A percentile compares a stretch with the other conserved stretches of the same genome.
These are phyloP conservation scores for Dinocampus coccinellae DNA, from an alignment of 2,888 invertebrate genomes.

Conservation along the genomic window DNA sequence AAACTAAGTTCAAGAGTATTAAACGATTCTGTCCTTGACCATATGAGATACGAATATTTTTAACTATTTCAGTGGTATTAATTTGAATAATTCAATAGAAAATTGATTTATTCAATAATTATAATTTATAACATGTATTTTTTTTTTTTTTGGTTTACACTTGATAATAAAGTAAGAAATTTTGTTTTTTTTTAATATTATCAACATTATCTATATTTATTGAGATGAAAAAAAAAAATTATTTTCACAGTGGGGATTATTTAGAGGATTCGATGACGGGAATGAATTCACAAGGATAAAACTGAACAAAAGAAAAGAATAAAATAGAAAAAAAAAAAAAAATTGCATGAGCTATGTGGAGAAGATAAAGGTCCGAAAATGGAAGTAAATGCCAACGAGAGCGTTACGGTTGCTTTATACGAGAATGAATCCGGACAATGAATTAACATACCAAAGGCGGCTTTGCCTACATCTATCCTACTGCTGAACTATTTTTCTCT, in stretches of 20 bases:
- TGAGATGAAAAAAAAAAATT: neutral
- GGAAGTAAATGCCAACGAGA: slow-evolving; percentile 13
- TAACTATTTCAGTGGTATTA: neutral
- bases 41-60: neutral
- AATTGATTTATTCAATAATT: too few relatives aligned
- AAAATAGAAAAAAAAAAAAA: slow-evolving; percentile 10
- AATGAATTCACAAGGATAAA: slow-evolving; percentile 12
- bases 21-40: neutral
- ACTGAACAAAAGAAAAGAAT: slow-evolving; percentile 30
- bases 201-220: too few relatives aligned
- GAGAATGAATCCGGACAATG: slow-evolving; percentile 42
- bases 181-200: too few relatives aligned
- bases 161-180: too few relatives aligned
- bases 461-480: slow-evolving; percentile 5
- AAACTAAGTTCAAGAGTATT: neutral
- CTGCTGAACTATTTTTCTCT: slow-evolving; percentile 13
- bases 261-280: neutral
- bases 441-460: slow-evolving; percentile 54
- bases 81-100: too few relatives aligned
- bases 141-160: too few relatives aligned
- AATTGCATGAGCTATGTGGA: slow-evolving; percentile 13
- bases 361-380: slow-evolving; percentile 33
- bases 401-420: slow-evolving; percentile 11
- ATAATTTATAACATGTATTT: too few relatives aligned
- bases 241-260: neutral